Percentiles rank a stretch among this genome's conserved stretches.
Evolutionary conservation across 2,797 vertebrate species (phyloP).

Genomic region (Tapera naevia): DNA sequence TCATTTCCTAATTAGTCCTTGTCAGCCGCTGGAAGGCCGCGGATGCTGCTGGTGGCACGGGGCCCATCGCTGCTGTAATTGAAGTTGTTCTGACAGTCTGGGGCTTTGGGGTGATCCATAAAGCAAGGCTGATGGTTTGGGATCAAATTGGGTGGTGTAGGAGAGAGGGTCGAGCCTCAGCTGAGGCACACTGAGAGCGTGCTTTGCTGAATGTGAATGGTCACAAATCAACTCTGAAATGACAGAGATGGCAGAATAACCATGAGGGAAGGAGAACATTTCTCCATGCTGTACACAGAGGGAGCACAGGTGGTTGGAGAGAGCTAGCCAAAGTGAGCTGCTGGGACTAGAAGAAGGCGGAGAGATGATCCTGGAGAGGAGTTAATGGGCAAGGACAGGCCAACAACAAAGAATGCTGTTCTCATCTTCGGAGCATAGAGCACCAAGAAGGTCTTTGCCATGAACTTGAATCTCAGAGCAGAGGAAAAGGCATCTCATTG

Average conservation of each 20-base stretch:
- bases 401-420: background rate
- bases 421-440: background rate
- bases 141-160: conserved; percentile 17
- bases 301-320: background rate
- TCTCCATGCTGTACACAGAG: background rate
- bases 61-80: conserved; percentile 66
- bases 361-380: background rate
- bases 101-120: conserved; percentile 57
- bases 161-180: conserved; percentile 17
- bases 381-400: background rate
- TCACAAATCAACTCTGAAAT: background rate
- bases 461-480: background rate
- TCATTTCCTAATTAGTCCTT: conserved; percentile 80
- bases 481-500: background rate
- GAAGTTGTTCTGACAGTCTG: conserved; percentile 66
- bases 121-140: conserved; percentile 48
- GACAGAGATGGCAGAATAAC: background rate
- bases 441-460: background rate
- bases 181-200: background rate
- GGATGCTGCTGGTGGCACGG: conserved; percentile 63
- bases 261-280: background rate
- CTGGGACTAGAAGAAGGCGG: background rate
- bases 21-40: conserved; percentile 69
- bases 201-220: background rate
- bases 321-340: background rate